These are phyloP conservation scores for Sebastes iracundus DNA, from an alignment of 2,797 vertebrate genomes.

Conservation along the genomic window DNA sequence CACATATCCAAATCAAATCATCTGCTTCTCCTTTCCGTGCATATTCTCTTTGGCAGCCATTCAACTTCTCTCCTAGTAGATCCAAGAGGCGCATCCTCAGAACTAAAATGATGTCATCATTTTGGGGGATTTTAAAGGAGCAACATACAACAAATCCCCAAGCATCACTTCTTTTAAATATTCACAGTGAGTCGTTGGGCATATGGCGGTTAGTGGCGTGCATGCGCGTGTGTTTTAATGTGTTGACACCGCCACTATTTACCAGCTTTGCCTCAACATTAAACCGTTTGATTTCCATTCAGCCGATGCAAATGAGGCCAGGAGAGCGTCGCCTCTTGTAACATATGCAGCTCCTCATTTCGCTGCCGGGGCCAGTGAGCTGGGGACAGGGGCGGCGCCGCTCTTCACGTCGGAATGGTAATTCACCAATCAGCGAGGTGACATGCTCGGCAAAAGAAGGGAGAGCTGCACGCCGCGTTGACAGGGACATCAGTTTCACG, in stretches of 20 bases:
- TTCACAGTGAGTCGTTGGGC: slow-evolving; percentile 37
- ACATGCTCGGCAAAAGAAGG: slow-evolving; percentile 82
- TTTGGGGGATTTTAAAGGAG: slow-evolving; percentile 19
- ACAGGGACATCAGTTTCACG: slow-evolving; percentile 94
- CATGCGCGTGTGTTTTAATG: slow-evolving; percentile 29
- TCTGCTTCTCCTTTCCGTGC: slow-evolving; percentile 53
- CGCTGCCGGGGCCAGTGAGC: slow-evolving; percentile 61
- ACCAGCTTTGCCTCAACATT: slow-evolving; percentile 78
- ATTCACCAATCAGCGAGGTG: slow-evolving; percentile 90
- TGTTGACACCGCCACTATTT: slow-evolving; percentile 78
- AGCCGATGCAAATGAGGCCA: slow-evolving; percentile 86
- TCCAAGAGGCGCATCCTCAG: slow-evolving; percentile 12
- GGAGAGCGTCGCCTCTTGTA: slow-evolving; percentile 79
- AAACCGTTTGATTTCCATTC: slow-evolving; percentile 85
- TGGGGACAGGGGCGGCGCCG: slow-evolving; percentile 73
- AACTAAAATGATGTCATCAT: slow-evolving; percentile 39
- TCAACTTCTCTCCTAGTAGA: slow-evolving; percentile 36
- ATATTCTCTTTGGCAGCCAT: slow-evolving; percentile 60
- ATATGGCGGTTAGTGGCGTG: slow-evolving; percentile 36
- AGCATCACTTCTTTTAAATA: slow-evolving; percentile 15
- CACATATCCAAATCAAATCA: slow-evolving; percentile 66
- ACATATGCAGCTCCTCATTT: slow-evolving; percentile 88
- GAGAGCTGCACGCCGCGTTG: slow-evolving; percentile 84
- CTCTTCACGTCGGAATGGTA: slow-evolving; percentile 87
- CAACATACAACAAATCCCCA: slow-evolving; percentile 3